Base-by-base conservation (phyloP, 2,797 vertebrate species). In the Epinephelus coioides region DNA sequence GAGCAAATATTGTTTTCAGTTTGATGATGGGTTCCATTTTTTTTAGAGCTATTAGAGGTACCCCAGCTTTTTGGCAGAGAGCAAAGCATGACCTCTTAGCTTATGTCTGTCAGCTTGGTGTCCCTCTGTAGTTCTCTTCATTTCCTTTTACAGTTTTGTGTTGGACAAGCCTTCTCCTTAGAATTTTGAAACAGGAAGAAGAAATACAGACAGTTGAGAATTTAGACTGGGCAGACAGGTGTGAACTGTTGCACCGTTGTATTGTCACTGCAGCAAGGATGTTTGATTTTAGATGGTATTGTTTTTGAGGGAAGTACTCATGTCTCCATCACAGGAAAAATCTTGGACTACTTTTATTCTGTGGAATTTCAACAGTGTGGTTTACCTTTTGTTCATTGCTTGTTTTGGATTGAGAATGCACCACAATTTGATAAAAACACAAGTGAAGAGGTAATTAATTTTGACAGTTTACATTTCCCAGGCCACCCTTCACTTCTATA, bases 251-350 rank as follows among this genome's bases (percentile, higher is more conserved):
- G 4, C 18, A 13, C 1, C 5, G 23, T 0, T 70, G 59, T 47
- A 59, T 65, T 25, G 65, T 75, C 1, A 63, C 44, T 3, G 6
- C 5, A 6, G 65, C 65, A 1, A 25, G 0, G 0, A 69, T 80
- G 59, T 80, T 69, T 69, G 57, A 69, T 13, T 27, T 27, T 27
- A 27, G 25, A 27, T 79, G 25, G 47, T 55, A 61, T 47, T 19
- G 40, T 25, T 71, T 78, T 38, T 0, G 6, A 79, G 14, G 7
- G 47, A 67, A 2, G 38, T 79, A 1, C 2, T 79, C 53, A 30
- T 30, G 49, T 73, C 63, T 15, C 40, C 63, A 18, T 44, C 43
- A 0, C 2, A 76, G 79, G 65, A 0, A 71, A 71, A 0, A 64
- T 75, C 1, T 15, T 14, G 2, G 67, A 57, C 76, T 25, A 25